Evolutionary conservation across 2,113 vertebrate species (phyloP), one percentile per base, ranked within the genome.

Genomic region (Tichodroma muraria): DNA sequence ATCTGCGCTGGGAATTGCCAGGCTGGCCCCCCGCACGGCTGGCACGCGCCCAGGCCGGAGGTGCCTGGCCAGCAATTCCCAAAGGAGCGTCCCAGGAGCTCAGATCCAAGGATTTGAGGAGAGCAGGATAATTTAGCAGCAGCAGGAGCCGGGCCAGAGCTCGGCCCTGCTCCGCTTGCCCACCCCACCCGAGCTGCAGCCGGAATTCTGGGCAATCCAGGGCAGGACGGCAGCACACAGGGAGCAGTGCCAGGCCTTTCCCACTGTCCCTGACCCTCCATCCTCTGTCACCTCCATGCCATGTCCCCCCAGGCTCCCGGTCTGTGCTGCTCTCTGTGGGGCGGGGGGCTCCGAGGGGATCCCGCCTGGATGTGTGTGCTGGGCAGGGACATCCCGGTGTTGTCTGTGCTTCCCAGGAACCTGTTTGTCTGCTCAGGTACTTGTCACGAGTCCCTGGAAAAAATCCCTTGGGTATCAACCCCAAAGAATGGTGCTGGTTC

Each of bases 191-290:
- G n/a, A n/a, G n/a, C n/a, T n/a, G n/a, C n/a, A 24, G 9, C 37
- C 3, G 27, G 22, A 16, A 50, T 78, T 52, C 27, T 60, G 1
- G 6, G 76, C 42, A 1, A 4, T 9, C 10, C 35, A 23, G 9
- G 61, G 0, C 6, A 24, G 57, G 30, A 12, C 19, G 25, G 4
- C 63, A 11, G 4, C 27, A 0, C 56, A 0, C 61, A 7, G 16
- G 19, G 14, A 2, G 53, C 72, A 0, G 13, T 8, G 78, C 1
- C 78, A 31, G 89, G 42, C 35, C 40, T 8, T 11, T 19, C 73
- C 80, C 27, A 16, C 33, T 33, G 38, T 56, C 11, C 50, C 31
- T 13, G 10, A 2, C 47, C 57, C 30, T 40, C 88, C 79, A 7
- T 50, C 1, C 66, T 12, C 77, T 16, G n/a, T 49, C 61, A 45